These are phyloP conservation scores for Lepidocyrtoides sp. DNA, from an alignment of 2,888 invertebrate species.

Conservation along the genomic window DNA sequence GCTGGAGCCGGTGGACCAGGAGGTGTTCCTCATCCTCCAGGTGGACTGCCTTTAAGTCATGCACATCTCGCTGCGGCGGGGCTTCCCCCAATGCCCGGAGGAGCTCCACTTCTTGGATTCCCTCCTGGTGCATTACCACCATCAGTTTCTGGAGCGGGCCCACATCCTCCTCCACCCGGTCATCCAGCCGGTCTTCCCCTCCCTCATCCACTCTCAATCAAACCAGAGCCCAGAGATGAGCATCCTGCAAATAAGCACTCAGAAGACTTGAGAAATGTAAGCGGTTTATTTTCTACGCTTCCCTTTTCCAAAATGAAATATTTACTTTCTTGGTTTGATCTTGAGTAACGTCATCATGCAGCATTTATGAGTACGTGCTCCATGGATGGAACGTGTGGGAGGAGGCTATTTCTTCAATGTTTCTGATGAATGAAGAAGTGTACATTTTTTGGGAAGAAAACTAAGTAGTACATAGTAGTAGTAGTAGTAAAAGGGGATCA, in stretches of 20 bases:
- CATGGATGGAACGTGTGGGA: not conserved
- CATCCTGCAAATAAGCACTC: constrained; percentile 83
- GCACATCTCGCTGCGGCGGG: constrained; percentile 84
- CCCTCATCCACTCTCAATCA: constrained; percentile 84
- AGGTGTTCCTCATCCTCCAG: constrained; percentile 83
- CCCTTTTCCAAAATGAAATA: not conserved
- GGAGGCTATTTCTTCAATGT: not conserved
- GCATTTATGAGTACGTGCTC: not conserved
- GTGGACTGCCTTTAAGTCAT: constrained; percentile 84
- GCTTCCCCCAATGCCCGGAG: constrained; percentile 85
- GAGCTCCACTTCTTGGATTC: constrained; percentile 82
- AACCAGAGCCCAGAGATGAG: constrained; percentile 84
- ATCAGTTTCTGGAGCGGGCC: constrained; percentile 84
- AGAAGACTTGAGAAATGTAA: constrained; percentile 85
- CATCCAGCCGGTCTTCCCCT: constrained; percentile 79
- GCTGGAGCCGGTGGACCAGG: constrained; percentile 84
- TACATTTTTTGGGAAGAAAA: constrained; percentile 1
- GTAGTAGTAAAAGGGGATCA: constrained; percentile 25
- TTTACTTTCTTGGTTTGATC: not conserved
- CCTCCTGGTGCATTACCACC: constrained; percentile 84
- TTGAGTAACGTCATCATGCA: not conserved
- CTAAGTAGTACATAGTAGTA: no score
- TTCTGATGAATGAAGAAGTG: not conserved
- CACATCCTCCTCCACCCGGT: constrained; percentile 85
- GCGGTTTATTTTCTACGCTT: constrained; percentile 21